Percentiles rank a stretch among this genome's conserved stretches.
These are phyloP conservation scores for Ibycter americanus DNA, from an alignment of 2,797 vertebrate species.

Conservation along the genomic window DNA sequence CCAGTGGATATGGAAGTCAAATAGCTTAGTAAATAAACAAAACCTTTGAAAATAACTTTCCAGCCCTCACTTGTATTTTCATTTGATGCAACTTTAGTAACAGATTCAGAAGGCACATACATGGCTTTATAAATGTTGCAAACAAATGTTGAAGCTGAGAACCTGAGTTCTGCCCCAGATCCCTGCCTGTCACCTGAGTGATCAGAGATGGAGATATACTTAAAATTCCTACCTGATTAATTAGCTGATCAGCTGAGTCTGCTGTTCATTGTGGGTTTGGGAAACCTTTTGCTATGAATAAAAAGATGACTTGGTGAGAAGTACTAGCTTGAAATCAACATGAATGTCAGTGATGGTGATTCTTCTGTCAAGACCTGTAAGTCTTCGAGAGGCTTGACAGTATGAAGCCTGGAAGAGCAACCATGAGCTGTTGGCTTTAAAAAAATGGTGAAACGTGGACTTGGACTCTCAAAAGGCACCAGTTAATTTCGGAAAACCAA, in stretches of 20 bases:
- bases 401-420: background rate
- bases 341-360: background rate
- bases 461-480: background rate
- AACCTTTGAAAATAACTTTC: background rate
- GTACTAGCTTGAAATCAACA: background rate
- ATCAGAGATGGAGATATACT: background rate
- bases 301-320: background rate
- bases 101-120: background rate
- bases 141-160: fast-evolving
- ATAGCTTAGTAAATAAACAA: conserved; percentile 13
- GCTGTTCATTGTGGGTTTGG: background rate
- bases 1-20: background rate
- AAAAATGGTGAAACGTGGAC: background rate
- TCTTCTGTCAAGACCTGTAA: background rate
- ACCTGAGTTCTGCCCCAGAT: fast-evolving
- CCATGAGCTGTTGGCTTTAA: background rate
- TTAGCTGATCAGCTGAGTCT: background rate
- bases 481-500: background rate
- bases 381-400: background rate
- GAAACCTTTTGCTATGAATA: background rate
- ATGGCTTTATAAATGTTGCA: background rate
- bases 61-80: background rate
- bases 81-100: background rate
- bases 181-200: background rate
- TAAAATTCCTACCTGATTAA: background rate